phyloP scores from a whole-genome alignment of 2,797 vertebrate species.

The Tragelaphus eurycerus region DNA sequence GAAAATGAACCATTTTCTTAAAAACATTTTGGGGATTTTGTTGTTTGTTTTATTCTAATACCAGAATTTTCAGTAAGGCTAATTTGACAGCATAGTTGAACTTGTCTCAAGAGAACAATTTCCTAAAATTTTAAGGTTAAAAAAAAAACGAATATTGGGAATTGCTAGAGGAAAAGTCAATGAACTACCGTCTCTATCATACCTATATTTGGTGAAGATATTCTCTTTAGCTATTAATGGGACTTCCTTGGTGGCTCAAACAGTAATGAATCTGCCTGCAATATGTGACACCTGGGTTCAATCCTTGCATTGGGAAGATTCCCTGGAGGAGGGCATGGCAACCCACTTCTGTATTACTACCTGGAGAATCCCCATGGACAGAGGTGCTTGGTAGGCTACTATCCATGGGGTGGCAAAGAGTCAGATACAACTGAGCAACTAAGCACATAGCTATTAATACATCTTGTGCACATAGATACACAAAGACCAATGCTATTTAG shows the following conservation, averaged over 20 bases:
- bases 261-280: background rate
- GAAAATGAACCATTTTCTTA: background rate
- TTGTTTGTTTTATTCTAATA: background rate
- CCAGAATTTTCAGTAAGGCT: background rate
- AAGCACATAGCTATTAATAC: fast-evolving
- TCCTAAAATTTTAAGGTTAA: background rate
- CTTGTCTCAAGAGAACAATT: background rate
- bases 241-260: background rate
- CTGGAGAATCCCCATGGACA: background rate
- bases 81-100: background rate
- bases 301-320: fast-evolving
- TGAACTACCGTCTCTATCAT: background rate
- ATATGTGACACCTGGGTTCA: background rate
- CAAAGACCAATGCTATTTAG: background rate
- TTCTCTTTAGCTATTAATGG: background rate
- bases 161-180: background rate
- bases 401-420: background rate
- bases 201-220: background rate
- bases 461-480: fast-evolving
- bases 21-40: background rate
- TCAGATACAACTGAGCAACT: background rate
- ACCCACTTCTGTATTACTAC: background rate
- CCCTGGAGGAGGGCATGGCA: background rate
- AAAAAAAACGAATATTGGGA: background rate
- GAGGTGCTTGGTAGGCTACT: background rate